A percentile compares a stretch with the other conserved stretches of the same genome.
Conservation (phyloP, 2,113 vertebrate genomes). For the Elachura formosa region DNA sequence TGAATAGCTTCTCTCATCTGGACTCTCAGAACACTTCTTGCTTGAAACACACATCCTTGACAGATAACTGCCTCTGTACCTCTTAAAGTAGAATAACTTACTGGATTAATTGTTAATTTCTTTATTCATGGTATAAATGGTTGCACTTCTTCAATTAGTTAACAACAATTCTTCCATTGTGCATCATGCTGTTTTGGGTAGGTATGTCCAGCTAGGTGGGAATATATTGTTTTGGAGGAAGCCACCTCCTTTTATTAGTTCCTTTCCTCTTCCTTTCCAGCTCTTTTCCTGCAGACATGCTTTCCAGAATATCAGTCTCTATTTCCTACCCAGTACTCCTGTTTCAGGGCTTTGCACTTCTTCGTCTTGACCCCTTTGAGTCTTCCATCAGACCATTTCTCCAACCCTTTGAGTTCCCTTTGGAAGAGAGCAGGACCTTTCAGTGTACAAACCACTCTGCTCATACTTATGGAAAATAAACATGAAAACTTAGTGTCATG, state of each 20-base stretch:
- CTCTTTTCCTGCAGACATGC: background rate
- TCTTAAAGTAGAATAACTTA: background rate
- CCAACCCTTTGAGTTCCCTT: accelerated
- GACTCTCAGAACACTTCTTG: background rate
- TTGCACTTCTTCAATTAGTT: background rate
- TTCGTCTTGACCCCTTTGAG: background rate
- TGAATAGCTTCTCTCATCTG: too few relatives aligned
- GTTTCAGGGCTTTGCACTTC: background rate
- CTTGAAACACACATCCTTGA: background rate
- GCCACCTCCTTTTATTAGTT: background rate
- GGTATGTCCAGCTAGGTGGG: background rate
- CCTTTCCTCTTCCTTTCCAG: background rate
- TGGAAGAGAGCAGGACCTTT: background rate
- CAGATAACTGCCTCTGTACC: background rate
- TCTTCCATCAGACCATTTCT: background rate
- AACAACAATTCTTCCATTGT: background rate
- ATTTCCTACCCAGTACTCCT: background rate
- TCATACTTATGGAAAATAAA: background rate
- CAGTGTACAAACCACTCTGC: background rate
- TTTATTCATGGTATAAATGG: background rate
- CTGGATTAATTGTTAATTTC: background rate
- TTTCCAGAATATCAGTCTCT: background rate
- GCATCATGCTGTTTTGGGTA: background rate
- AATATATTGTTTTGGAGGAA: background rate
- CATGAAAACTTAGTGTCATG: background rate